phyloP scores from a whole-genome alignment of 2,888 invertebrate genomes.

The Baronia brevicornis region DNA sequence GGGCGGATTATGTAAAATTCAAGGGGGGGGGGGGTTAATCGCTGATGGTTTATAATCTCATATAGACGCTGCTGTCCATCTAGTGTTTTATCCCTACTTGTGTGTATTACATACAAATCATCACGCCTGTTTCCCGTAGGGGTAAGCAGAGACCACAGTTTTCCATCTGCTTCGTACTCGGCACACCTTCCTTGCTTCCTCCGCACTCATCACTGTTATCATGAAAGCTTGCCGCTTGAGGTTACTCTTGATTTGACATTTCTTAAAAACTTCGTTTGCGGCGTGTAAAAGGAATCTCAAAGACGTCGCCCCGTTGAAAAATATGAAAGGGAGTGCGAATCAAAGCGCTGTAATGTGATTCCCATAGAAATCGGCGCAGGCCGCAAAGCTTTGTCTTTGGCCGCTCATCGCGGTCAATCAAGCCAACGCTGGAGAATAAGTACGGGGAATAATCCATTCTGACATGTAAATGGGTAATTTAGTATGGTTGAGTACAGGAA shows the following conservation, averaged over 20 bases:
- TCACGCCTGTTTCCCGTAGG: too few species aligned
- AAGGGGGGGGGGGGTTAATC: constrained; percentile 49
- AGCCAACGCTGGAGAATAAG: constrained; percentile 30
- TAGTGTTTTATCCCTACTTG: too few species aligned
- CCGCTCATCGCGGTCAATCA: constrained; percentile 46
- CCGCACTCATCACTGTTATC: constrained; percentile 11
- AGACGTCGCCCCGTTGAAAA: constrained; percentile 22
- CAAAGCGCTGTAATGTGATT: constrained; percentile 44
- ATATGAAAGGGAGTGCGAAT: constrained; percentile 35
- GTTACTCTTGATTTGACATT: constrained; percentile 12
- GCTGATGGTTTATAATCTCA: constrained; percentile 37
- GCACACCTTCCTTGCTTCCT: too few species aligned
- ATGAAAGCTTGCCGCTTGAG: constrained; percentile 14
- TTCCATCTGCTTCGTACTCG: too few species aligned
- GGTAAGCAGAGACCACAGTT: too few species aligned
- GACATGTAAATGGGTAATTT: constrained; percentile 13
- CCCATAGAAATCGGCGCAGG: constrained; percentile 36
- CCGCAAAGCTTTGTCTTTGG: constrained; percentile 39
- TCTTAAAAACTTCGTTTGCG: constrained; percentile 16
- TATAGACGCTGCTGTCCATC: too few species aligned
- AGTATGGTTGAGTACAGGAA: constrained; percentile 1
- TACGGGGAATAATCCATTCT: constrained; percentile 16
- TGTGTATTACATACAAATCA: too few species aligned
- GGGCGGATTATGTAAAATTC: too few species aligned
- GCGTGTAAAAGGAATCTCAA: constrained; percentile 29